These are phyloP conservation scores for Pseudolycoriella hygida DNA, from an alignment of 2,888 invertebrate genomes.

Conservation along the genomic window DNA sequence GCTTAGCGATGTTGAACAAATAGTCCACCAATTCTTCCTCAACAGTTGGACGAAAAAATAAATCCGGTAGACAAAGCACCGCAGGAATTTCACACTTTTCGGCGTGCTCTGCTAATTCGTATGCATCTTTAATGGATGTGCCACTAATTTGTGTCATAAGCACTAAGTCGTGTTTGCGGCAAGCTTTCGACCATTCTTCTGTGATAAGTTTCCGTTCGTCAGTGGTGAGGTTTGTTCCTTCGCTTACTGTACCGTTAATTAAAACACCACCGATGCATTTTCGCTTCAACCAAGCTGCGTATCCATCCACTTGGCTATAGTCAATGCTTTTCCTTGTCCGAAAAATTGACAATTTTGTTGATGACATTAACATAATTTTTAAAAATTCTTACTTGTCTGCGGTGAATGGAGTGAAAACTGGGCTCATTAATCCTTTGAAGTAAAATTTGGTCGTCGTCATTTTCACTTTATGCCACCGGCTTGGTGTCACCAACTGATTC, in stretches of 20 bases:
- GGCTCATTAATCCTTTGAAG: slow-evolving; percentile 45
- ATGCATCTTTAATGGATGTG: slow-evolving; percentile 44
- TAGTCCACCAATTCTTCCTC: slow-evolving; percentile 45
- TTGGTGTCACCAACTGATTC: too few species aligned
- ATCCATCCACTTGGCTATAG: slow-evolving; percentile 36
- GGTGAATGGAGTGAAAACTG: slow-evolving; percentile 51
- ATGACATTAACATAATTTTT: too few species aligned
- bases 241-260: slow-evolving; percentile 66
- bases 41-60: slow-evolving; percentile 52
- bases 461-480: too few species aligned
- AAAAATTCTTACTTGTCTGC: slow-evolving; percentile 31
- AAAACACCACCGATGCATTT: slow-evolving; percentile 47
- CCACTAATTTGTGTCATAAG: slow-evolving; percentile 61
- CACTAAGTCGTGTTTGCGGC: slow-evolving; percentile 34
- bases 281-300: slow-evolving; percentile 42
- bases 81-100: slow-evolving; percentile 45
- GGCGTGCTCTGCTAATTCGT: slow-evolving; percentile 51
- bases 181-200: slow-evolving; percentile 43
- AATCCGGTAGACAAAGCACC: slow-evolving; percentile 53
- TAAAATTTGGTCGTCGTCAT: slow-evolving; percentile 37
- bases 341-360: neutral
- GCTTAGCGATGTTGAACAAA: slow-evolving; percentile 44
- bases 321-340: slow-evolving; percentile 14
- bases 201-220: slow-evolving; percentile 46
- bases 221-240: slow-evolving; percentile 48